Evolutionary conservation across 2,113 vertebrate genomes (phyloP).

Genomic region (Pelecanus crispus): DNA sequence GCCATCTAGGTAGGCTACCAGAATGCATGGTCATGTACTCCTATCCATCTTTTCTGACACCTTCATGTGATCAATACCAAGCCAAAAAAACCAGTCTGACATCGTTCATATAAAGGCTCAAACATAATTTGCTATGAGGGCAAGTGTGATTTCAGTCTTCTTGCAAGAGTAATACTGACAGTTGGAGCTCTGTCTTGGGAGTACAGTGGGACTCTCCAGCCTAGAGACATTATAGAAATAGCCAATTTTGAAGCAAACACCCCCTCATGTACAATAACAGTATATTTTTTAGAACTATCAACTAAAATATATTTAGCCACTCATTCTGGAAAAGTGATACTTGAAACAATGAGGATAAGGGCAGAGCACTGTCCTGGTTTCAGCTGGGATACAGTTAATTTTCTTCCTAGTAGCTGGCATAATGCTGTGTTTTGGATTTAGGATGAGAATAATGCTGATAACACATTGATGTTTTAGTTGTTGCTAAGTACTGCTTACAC

Average conservation of each 20-base stretch:
- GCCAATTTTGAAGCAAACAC: neutral
- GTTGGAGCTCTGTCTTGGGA: neutral
- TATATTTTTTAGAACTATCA: neutral
- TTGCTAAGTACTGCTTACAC: too few relatives aligned
- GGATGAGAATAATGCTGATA: too few relatives aligned
- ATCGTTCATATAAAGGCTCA: neutral
- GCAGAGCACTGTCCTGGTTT: neutral
- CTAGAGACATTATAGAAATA: neutral
- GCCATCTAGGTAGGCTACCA: neutral
- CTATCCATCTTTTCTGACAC: neutral
- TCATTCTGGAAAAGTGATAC: neutral
- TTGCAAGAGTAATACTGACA: neutral
- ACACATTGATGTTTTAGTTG: too few relatives aligned
- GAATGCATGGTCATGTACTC: neutral
- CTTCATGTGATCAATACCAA: neutral
- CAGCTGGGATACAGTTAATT: too few relatives aligned
- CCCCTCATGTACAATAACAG: neutral
- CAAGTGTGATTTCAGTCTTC: neutral
- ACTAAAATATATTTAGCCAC: neutral
- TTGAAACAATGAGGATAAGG: neutral
- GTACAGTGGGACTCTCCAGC: neutral
- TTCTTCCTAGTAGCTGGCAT: too few relatives aligned
- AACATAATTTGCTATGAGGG: neutral
- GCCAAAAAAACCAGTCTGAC: neutral
- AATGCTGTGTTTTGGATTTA: too few relatives aligned